These are phyloP conservation scores for Eupithecia exiguata DNA, from an alignment of 2,888 invertebrate species.

Conservation along the genomic window DNA sequence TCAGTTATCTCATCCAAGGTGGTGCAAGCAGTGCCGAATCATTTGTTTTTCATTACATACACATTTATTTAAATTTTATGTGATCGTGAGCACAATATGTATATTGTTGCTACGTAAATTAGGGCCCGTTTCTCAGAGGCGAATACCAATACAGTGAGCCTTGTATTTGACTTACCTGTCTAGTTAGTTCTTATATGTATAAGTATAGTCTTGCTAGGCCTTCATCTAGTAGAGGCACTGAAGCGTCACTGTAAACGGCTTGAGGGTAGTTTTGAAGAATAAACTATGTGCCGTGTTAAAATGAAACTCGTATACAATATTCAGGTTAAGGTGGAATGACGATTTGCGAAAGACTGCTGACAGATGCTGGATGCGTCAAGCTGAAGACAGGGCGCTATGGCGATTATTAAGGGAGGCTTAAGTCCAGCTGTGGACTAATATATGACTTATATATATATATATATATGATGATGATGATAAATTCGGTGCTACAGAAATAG, in stretches of 20 bases:
- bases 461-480: too few relatives aligned
- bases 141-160: not conserved
- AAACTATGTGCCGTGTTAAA: not conserved
- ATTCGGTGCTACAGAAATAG: not conserved
- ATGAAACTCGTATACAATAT: too few relatives aligned
- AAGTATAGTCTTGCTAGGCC: not conserved
- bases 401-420: too few relatives aligned
- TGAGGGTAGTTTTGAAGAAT: not conserved
- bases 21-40: not conserved
- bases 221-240: not conserved
- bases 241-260: not conserved
- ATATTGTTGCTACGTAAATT: not conserved
- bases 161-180: slow-evolving; percentile 1
- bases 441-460: too few relatives aligned
- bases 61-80: too few relatives aligned
- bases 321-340: too few relatives aligned
- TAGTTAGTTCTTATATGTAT: slow-evolving; percentile 5
- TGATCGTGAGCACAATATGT: too few relatives aligned
- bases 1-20: not conserved
- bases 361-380: too few relatives aligned
- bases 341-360: too few relatives aligned
- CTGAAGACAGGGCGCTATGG: too few relatives aligned
- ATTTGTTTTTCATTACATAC: too few relatives aligned
- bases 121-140: not conserved
- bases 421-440: not conserved